These are phyloP conservation scores for Pocillopora meandrina DNA, from an alignment of 92 coral and sea anemone genomes.

Conservation along the genomic window DNA sequence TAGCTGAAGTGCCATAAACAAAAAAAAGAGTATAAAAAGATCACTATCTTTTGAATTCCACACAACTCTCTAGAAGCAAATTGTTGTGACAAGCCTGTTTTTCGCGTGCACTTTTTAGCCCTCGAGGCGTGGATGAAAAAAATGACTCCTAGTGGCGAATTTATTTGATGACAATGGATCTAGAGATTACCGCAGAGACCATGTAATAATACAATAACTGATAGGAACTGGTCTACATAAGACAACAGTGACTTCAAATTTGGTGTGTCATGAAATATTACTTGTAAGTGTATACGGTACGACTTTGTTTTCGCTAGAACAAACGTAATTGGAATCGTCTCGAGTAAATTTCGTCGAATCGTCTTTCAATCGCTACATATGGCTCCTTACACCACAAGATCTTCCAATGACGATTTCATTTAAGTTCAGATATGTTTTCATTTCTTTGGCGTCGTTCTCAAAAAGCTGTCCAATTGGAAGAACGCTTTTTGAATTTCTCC, in stretches of 20 bases:
- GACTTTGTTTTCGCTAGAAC: not conserved
- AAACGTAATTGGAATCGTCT: constrained; percentile 7
- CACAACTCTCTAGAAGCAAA: constrained; percentile 18
- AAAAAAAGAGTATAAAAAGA: constrained; percentile 34
- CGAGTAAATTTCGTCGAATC: not conserved
- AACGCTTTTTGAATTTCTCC: constrained; percentile 30
- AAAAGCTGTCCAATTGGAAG: constrained; percentile 25
- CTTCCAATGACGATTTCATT: constrained; percentile 1
- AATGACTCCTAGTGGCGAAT: not conserved
- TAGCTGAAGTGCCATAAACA: constrained; percentile 46
- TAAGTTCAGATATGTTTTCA: constrained; percentile 11
- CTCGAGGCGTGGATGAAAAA: not conserved
- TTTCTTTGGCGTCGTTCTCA: constrained; percentile 8
- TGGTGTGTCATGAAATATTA: constrained; percentile 16
- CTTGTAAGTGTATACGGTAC: constrained; percentile 15
- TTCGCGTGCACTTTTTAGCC: not conserved
- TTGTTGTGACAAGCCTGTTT: not conserved
- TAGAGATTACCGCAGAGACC: constrained; percentile 10
- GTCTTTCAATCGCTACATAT: constrained; percentile 13
- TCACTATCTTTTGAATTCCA: constrained; percentile 37
- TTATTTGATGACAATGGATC: constrained; percentile 1
- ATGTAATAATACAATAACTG: constrained; percentile 22
- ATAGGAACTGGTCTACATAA: constrained; percentile 13
- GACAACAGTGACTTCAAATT: constrained; percentile 10
- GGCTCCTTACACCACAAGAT: constrained; percentile 24